A percentile compares a stretch with the other conserved stretches of the same genome.
phyloP scores from a whole-genome alignment of 2,888 invertebrate genomes.

The Eumerus sabulonum region DNA sequence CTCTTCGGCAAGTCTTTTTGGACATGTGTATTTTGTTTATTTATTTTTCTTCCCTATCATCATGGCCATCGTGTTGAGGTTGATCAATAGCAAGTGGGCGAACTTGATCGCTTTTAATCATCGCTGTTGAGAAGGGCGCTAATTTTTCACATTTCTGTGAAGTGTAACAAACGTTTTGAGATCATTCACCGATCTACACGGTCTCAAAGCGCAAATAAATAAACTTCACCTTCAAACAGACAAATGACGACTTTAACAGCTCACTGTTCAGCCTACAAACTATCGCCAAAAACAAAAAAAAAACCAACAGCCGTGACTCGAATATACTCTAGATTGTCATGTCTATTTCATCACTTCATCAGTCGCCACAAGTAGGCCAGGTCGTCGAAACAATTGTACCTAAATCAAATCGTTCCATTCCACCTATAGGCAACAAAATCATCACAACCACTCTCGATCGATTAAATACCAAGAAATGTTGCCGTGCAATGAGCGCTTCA shows the following conservation, averaged over 20 bases:
- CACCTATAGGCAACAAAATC: background rate
- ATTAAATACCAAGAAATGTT: background rate
- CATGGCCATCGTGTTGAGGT: too few species aligned
- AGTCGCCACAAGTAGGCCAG: background rate
- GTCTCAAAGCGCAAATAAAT: background rate
- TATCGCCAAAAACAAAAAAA: slow-evolving; percentile 1
- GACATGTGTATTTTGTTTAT: too few species aligned
- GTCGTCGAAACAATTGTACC: background rate
- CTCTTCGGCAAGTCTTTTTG: too few species aligned
- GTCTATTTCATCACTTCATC: slow-evolving; percentile 34
- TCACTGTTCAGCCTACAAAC: slow-evolving; percentile 6
- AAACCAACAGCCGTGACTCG: slow-evolving; percentile 25
- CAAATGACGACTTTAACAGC: background rate
- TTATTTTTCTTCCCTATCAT: too few species aligned
- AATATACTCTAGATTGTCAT: slow-evolving; percentile 33
- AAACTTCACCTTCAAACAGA: background rate
- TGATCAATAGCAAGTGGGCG: too few species aligned
- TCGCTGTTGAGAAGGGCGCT: too few species aligned
- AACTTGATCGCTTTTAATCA: too few species aligned
- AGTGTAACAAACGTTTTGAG: too few species aligned
- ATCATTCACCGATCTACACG: background rate
- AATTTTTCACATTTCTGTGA: too few species aligned
- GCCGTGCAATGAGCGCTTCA: slow-evolving; percentile 6
- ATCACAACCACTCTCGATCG: slow-evolving; percentile 1
- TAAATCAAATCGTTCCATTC: slow-evolving; percentile 11